phyloP scores from a whole-genome alignment of 1,140 invertebrate genomes.

The Listronotus bonariensis region DNA sequence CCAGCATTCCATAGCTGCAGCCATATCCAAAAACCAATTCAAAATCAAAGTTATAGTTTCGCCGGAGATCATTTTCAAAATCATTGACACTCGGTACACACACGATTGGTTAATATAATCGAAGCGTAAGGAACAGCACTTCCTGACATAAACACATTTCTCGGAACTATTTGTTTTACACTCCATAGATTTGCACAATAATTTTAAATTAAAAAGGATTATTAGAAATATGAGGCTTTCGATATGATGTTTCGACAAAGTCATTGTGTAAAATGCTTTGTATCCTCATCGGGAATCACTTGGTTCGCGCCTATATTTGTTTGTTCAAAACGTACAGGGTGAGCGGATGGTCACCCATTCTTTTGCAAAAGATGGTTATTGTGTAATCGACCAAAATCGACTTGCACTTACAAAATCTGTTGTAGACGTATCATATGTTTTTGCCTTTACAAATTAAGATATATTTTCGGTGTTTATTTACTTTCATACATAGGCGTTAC shows the following conservation, averaged over 20 bases:
- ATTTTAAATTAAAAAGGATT: neutral
- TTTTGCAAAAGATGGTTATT: no score
- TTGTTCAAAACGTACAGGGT: slow-evolving; percentile 18
- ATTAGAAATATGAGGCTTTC: neutral
- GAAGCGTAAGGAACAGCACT: slow-evolving; percentile 9
- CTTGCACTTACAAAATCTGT: no score
- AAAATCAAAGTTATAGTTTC: neutral
- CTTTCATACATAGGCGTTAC: no score
- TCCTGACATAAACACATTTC: slow-evolving; percentile 1
- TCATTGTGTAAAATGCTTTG: slow-evolving; percentile 9
- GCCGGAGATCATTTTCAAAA: slow-evolving; percentile 3
- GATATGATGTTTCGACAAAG: slow-evolving; percentile 11
- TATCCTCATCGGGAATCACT: slow-evolving; percentile 1
- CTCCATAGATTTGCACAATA: no score
- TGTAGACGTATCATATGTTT: no score
- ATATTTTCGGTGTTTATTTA: no score
- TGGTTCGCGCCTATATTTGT: slow-evolving; percentile 9
- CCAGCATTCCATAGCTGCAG: no score
- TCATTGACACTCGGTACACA: slow-evolving; percentile 2
- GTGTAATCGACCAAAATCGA: no score
- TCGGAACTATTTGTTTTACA: neutral
- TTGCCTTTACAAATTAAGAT: no score
- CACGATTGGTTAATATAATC: slow-evolving; percentile 2
- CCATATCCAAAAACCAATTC: neutral
- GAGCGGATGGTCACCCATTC: neutral